Percentiles rank a stretch among this genome's conserved stretches.
Evolutionary conservation across 2,113 vertebrate genomes (phyloP).

Genomic region (Machaerirhynchus nigripectus): DNA sequence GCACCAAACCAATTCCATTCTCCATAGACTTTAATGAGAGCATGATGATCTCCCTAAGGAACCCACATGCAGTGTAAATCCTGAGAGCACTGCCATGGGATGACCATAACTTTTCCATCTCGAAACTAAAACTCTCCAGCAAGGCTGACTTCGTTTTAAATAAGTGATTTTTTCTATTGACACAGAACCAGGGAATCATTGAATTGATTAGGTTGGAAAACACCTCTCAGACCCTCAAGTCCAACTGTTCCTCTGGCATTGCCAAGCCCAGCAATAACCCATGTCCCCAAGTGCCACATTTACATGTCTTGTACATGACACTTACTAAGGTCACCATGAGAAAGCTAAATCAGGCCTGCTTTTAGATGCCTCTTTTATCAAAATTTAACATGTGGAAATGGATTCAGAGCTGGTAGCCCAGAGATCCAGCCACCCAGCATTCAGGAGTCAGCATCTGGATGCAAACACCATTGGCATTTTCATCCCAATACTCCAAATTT

Average conservation of each 20-base stretch:
- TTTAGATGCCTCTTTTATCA: not conserved
- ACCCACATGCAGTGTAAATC: not conserved
- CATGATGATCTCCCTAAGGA: not conserved
- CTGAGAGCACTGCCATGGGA: not conserved
- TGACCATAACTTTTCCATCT: not conserved
- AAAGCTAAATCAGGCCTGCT: not conserved
- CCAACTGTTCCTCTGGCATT: not conserved
- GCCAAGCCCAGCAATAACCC: not conserved
- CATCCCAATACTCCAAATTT: not conserved
- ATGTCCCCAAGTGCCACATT: not conserved
- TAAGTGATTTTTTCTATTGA: not conserved
- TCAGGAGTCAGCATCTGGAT: not conserved
- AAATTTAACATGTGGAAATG: not conserved
- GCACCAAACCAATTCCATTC: not conserved
- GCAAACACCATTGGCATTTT: not conserved
- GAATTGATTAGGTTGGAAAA: not conserved
- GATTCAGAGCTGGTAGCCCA: not conserved
- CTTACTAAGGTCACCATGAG: not conserved
- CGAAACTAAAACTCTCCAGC: not conserved
- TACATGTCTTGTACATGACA: not conserved
- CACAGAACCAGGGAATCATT: not conserved
- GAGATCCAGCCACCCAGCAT: rapidly evolving
- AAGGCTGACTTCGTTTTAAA: not conserved
- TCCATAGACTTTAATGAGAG: not conserved
- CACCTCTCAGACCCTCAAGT: not conserved